Conservation (phyloP, 2,113 vertebrate species). For the Tursiops truncatus region DNA sequence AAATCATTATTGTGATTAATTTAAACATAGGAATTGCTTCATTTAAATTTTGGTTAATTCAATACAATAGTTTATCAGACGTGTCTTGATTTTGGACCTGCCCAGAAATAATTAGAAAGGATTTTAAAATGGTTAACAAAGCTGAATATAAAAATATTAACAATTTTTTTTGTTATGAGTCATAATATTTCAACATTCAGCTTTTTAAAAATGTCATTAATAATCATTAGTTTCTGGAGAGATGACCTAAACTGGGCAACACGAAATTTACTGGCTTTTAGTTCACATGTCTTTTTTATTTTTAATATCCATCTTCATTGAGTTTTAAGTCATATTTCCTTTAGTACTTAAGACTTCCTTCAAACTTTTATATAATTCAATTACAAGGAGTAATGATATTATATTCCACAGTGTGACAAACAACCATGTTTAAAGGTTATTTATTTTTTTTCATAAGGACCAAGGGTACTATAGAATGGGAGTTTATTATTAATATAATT, state of each 20-base stretch:
- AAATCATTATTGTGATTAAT: neutral
- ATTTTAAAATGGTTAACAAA: neutral
- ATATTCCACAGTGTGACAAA: neutral
- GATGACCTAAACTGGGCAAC: neutral
- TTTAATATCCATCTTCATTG: neutral
- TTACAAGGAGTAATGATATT: neutral
- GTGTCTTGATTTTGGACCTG: neutral
- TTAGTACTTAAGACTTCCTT: neutral
- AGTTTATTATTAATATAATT: neutral
- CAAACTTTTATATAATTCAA: neutral
- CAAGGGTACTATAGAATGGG: neutral
- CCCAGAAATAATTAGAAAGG: neutral
- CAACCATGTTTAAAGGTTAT: neutral
- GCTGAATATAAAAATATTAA: neutral
- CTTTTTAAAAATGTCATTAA: neutral
- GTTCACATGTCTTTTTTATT: neutral
- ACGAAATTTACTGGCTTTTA: neutral
- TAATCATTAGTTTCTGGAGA: neutral
- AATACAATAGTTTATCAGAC: neutral
- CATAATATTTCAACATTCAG: neutral
- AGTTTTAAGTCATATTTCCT: slow-evolving; percentile 2
- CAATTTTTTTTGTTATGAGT: neutral
- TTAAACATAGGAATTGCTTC: neutral
- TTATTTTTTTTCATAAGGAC: neutral
- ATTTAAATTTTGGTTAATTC: neutral